These are phyloP conservation scores for Rafetus swinhoei DNA, from an alignment of 2,113 vertebrate genomes.

Conservation along the genomic window DNA sequence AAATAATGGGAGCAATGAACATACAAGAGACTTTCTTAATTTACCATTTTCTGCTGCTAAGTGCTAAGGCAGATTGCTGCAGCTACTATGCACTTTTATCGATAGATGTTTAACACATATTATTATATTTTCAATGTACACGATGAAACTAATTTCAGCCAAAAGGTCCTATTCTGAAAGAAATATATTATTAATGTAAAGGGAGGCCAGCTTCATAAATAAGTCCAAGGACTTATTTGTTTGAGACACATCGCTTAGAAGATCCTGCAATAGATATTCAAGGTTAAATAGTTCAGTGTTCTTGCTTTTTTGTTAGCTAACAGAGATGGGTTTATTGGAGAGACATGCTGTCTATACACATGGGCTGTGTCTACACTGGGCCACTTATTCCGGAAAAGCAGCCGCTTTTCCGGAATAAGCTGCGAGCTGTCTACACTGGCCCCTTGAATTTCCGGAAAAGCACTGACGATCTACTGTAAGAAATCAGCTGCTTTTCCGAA, in stretches of 20 bases:
- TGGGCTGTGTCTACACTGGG: no score
- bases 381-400: no score
- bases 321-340: background rate
- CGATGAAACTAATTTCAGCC: constrained; percentile 8
- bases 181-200: constrained; percentile 49
- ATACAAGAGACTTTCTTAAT: constrained; percentile 64
- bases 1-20: constrained; percentile 70
- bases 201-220: constrained; percentile 3
- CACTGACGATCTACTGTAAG: no score
- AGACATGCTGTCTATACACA: background rate
- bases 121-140: constrained; percentile 47
- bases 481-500: no score
- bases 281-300: background rate
- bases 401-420: no score
- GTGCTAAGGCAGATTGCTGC: background rate
- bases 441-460: no score
- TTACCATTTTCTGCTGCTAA: constrained; percentile 37
- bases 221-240: background rate
- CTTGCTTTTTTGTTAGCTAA: background rate
- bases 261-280: background rate
- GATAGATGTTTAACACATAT: background rate
- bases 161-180: constrained; percentile 44
- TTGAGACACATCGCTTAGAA: background rate
- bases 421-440: no score
- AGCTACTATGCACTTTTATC: constrained; percentile 25